A percentile compares a stretch with the other conserved stretches of the same genome.
Conservation (phyloP, 2,113 vertebrate species). For the Oenanthe melanoleuca region DNA sequence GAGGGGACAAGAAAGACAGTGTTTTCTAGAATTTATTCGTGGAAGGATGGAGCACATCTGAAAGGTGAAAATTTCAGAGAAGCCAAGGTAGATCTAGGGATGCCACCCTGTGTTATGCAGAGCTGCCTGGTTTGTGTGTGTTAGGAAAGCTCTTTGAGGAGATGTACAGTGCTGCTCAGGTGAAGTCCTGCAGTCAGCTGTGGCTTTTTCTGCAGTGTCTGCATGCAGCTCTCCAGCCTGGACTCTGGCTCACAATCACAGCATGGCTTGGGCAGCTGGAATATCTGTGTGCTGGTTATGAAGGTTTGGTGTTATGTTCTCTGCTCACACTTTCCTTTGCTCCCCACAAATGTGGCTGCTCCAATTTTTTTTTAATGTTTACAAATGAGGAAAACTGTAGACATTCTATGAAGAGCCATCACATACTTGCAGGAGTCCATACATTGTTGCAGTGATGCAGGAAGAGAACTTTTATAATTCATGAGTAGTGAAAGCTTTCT, state of each 20-base stretch:
- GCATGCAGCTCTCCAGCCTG: not conserved
- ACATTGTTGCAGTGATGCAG: conserved; percentile 9
- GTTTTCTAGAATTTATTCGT: not conserved
- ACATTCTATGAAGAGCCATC: not conserved
- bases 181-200: not conserved
- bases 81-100: not conserved
- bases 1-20: not conserved
- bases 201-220: not conserved
- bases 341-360: not conserved
- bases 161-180: not conserved
- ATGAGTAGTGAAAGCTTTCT: conserved; percentile 58
- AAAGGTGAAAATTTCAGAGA: not conserved
- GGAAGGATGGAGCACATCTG: not conserved
- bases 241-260: not conserved
- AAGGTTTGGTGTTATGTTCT: not conserved
- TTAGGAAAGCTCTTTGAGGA: not conserved
- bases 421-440: not conserved
- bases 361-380: not conserved
- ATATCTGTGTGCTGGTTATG: not conserved
- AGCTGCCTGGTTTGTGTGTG: not conserved
- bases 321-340: rapidly evolving
- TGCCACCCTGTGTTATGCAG: not conserved
- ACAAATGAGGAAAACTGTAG: not conserved
- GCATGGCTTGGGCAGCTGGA: rapidly evolving
- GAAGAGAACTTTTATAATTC: conserved; percentile 63